Evolutionary conservation across 1,140 invertebrate genomes (phyloP), one percentile per base, ranked within the genome.

Genomic region (Tetranychus cinnabarinus): DNA sequence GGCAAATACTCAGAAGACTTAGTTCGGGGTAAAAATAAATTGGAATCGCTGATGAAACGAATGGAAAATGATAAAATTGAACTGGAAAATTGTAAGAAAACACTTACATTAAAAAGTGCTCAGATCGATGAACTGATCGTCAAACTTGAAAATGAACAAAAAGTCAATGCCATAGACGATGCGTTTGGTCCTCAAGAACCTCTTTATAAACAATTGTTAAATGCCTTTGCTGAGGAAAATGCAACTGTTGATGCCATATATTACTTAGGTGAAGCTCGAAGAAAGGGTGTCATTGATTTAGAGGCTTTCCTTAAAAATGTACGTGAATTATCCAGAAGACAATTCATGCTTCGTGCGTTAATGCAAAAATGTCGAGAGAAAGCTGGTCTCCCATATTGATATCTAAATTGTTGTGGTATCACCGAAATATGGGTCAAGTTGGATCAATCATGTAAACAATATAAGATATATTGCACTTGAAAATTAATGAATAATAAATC

Each of bases 231-330:
- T 57, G 91, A 97, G 75, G 95, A 98, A 76, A 88, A 92, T 67
- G 91, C 95, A 12, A 83, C 88, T 56, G 93, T 97, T 77, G 95
- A 99, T 79, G 86, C 91, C 58, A 95, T 98, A 68, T 99, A 97
- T 73, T 95, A 92, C 72, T 81, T 98, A 69, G 90, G 89, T n/a
- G 90, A 97, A 76, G 93, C 88, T 34, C 73, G 98, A 58, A 77
- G 90, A 64, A 84, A 85, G 67, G 84, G 86, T 60, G 86, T 92
- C 3, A 89, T 98, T 70, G 90, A 95, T 75, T 73, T 97, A 66
- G 92, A 97, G 69, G 82, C 86, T 52, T 99, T 96, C 76, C 77
- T 98, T 61, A 96, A 96, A 74, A 88, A 96, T 79, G 88, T 97
- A 1, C 81, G 95, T 64, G 83, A 86, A 64, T 75, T 97, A 56